Evolutionary conservation across 1,140 invertebrate species (phyloP), one percentile per base, ranked within the genome.

Genomic region (Drosophila carrolli): DNA sequence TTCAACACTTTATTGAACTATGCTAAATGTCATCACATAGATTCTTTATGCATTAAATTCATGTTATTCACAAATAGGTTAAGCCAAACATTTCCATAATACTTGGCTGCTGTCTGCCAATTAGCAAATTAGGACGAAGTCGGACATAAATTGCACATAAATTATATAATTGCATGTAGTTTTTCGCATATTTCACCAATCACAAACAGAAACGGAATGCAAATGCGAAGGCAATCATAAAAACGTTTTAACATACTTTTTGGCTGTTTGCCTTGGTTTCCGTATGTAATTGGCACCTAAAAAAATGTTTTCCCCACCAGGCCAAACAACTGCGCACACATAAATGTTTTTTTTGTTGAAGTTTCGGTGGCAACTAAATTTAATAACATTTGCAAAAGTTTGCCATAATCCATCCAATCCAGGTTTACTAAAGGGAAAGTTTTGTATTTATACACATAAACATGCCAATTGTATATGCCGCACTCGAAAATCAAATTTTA

Each of bases 131-230:
- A 66, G 47, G 66, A 32, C 7, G 32, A 16, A 71, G 71, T 58
- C 53, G 35, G 32, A 13, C 43, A 46, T 61, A 76, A 60, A 67
- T 75, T 60, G 32, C 65, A 37, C 65, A 71, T 57, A 66, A 75
- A 75, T 74, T 65, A 58, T 65, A 68, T 44, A 73, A 74, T 74
- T 74, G n/a, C 19, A 47, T 53, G 32, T 41, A 27, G 35, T 57
- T 57, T 44, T 16, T 23, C 11, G 46, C 29, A 23, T 27, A 14
- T 70, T 68, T n/a, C 37, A 35, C 27, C 41, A 71, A 60, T 73
- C 67, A 72, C 46, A 70, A 43, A 16, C 71, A 74, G 43, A 40
- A 29, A 19, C 44, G 40, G 38, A 62, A 50, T 73, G 41, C 48
- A 74, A 73, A 73, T 51, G 40, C 19, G 9, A 2, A n/a, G 37